phyloP scores from a whole-genome alignment of 2,888 invertebrate genomes.

The Agrotis ipsilon region DNA sequence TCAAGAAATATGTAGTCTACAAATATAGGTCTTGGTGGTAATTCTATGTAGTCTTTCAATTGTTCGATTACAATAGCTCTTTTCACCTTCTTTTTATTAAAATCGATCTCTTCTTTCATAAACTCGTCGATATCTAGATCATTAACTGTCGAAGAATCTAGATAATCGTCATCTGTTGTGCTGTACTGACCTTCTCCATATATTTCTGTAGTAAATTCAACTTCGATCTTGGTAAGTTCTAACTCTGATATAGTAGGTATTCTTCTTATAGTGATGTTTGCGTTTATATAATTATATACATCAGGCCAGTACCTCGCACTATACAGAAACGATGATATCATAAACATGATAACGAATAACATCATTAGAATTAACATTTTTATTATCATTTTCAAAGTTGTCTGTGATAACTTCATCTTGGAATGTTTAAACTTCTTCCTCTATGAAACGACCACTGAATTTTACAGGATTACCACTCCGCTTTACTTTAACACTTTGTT shows the following conservation, averaged over 20 bases:
- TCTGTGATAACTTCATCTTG: conserved; percentile 78
- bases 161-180: conserved; percentile 73
- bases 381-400: conserved; percentile 76
- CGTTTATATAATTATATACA: conserved; percentile 82
- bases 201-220: conserved; percentile 73
- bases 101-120: conserved; percentile 71
- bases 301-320: conserved; percentile 86
- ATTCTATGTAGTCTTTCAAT: conserved; percentile 62
- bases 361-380: conserved; percentile 79
- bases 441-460: not conserved
- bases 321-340: conserved; percentile 80
- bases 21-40: conserved; percentile 62
- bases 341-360: conserved; percentile 78
- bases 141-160: conserved; percentile 68
- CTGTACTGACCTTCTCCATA: conserved; percentile 53
- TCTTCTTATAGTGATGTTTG: conserved; percentile 85
- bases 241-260: conserved; percentile 85
- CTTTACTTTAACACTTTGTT: not conserved
- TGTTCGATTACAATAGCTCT: conserved; percentile 64
- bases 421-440: not conserved
- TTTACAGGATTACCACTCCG: not conserved
- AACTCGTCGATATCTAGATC: conserved; percentile 72
- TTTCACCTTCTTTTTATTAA: conserved; percentile 54
- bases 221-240: conserved; percentile 73
- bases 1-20: conserved; percentile 80